Base-by-base conservation (phyloP, 2,888 invertebrate species). In the Drosophila neutralis region DNA sequence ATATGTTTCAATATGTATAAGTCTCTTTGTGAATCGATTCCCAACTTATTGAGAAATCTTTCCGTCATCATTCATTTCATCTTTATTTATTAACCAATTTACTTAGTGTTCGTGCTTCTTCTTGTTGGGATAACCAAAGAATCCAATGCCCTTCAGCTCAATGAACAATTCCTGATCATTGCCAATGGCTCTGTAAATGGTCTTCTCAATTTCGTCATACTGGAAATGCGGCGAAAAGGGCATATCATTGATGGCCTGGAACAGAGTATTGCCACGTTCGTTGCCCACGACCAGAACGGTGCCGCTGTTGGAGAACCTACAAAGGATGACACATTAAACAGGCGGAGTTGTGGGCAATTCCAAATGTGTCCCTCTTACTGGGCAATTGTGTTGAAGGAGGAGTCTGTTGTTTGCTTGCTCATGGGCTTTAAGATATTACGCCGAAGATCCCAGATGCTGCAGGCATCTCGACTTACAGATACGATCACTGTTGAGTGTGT, bases 401-500 rank as follows among this genome's bases (percentile, higher is more conserved):
- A 76, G n/a, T 89, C 89, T 48, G 91, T 72, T 0, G 60, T 65
- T 11, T 84, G 87, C 15, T 83, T 80, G 38, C 91, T 87, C 60
- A 92, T 91, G 7, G 97, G 96, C 51, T 94, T 94, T 64, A 96
- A 95, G 3, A 94, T 95, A 87, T 96, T 97, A n/a, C 96, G 93
- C 1, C 95, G 94, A 4, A 97, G 93, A 90, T 97, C 97, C 97
- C 97, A 97, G 29, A 97, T 93, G 61, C 95, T 95, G n/a, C 97
- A 94, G 10, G 94, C 93, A 68, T 94, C 94, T 0, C 95, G 95
- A 62, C 95, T 95, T 2, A 95, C 94, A 1, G 95, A 94, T 0
- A 96, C 94, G 2, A 97, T 93, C 0, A 97, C 94, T 0, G 97
- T 96, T 0, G 97, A 95, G 91, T 96, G 95, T 1, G 94, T 94